Evolutionary conservation across 2,888 invertebrate species (phyloP), one percentile per base, ranked within the genome.

Genomic region (Belgica antarctica): DNA sequence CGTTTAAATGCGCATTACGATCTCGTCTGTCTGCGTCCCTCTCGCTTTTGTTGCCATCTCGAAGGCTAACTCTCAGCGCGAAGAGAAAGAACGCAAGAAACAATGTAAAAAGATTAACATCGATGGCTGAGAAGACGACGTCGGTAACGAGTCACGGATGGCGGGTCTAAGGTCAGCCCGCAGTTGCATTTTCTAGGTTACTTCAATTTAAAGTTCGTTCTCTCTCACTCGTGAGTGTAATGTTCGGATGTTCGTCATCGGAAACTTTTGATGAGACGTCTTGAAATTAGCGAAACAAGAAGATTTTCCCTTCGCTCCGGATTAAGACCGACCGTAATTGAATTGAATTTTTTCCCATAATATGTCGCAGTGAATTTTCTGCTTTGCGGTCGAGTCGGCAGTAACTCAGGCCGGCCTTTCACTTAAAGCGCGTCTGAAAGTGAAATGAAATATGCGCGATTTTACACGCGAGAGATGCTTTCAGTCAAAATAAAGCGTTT

Each of bases 401-500:
- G 22, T 22, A 31, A 31, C 34, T 31, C 12, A 31, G n/a, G 7
- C 52, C 52, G 17, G 17, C 52, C 52, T 52, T 52, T 52, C 52
- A 17, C 52, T n/a, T 8, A 17, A 8, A 19, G 22, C 52, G 15
- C 41, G 52, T 52, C 52, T 52, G 12, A 22, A 52, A 52, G 17
- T 12, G 52, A 52, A 52, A 52, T 17, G 52, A 52, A 52, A 52
- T 19, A n/a, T 52, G 52, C 22, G 19, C 22, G 17, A 17, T 22
- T 52, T 52, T 22, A n/a, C 52, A 22, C 17, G 17, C 22, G 22
- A 41, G n/a, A n/a, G 41, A 41, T 15, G 41, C 2, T n/a, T 52
- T 22, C 2, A 52, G 52, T 52, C 52, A 52, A 52, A 52, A n/a
- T 52, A n/a, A 52, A 52, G 52, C 22, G 22, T 12, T 52, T n/a